Evolutionary conservation across 2,888 invertebrate species (phyloP).

Genomic region (Polyommatus iphigenia): DNA sequence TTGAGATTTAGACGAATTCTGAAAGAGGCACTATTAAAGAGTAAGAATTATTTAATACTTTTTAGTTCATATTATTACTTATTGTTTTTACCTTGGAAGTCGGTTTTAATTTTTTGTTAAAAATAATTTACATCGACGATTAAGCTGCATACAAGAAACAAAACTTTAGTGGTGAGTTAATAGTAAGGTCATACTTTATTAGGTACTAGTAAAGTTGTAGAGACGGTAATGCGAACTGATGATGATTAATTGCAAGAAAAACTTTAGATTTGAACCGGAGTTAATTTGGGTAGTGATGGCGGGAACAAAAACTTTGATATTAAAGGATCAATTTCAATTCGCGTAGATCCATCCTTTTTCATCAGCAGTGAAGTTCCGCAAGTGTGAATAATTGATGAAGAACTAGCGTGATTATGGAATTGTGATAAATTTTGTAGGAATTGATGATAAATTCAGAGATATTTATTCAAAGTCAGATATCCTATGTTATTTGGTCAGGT

Average conservation of each 20-base stretch:
- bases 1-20: no score
- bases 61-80: no score
- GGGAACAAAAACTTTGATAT: conserved; percentile 7
- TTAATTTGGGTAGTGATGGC: conserved; percentile 17
- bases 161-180: no score
- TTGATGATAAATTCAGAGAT: not conserved
- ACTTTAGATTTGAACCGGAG: not conserved
- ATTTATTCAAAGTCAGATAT: no score
- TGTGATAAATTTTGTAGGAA: not conserved
- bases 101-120: no score
- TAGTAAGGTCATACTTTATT: no score
- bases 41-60: no score
- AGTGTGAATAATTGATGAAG: conserved; percentile 12
- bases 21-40: no score
- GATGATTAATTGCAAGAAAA: not conserved
- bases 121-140: no score
- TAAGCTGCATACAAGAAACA: no score
- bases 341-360: conserved; percentile 15
- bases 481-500: no score
- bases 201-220: not conserved
- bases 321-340: conserved; percentile 12
- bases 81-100: no score
- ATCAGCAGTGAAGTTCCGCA: conserved; percentile 16
- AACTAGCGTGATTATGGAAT: not conserved
- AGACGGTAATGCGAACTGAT: not conserved